These are phyloP conservation scores for Spodoptera littoralis DNA, from an alignment of 2,888 invertebrate species.

Conservation along the genomic window DNA sequence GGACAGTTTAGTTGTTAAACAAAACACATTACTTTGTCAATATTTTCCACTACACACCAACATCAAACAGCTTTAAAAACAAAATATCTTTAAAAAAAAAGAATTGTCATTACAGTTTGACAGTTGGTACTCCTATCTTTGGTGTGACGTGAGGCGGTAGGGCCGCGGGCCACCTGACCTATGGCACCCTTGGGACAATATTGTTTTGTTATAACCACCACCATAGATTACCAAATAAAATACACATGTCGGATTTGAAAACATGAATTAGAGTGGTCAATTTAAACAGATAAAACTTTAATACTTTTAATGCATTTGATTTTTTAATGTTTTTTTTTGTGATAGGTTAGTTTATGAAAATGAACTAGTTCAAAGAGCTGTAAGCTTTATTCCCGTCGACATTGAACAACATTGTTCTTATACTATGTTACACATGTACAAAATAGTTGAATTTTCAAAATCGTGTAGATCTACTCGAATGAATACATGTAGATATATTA, in stretches of 20 bases:
- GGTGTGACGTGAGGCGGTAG: slow-evolving; percentile 57
- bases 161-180: slow-evolving; percentile 54
- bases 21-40: no score
- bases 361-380: no score
- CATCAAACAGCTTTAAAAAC: no score
- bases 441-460: no score
- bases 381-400: no score
- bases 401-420: no score
- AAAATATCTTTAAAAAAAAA: slow-evolving; percentile 19
- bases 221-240: slow-evolving; percentile 56
- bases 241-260: slow-evolving; percentile 52
- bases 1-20: no score
- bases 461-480: no score
- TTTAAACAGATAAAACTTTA: slow-evolving; percentile 22
- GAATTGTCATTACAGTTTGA: slow-evolving; percentile 28
- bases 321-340: background rate
- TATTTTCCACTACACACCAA: background rate
- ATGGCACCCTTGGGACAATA: slow-evolving; percentile 61
- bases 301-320: background rate
- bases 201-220: slow-evolving; percentile 54
- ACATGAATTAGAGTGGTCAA: slow-evolving; percentile 25
- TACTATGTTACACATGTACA: no score
- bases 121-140: slow-evolving; percentile 49
- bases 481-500: no score
- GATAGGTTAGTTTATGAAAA: background rate